Evolutionary conservation across 1,140 invertebrate genomes (phyloP).

Genomic region (Conus betulinus): DNA sequence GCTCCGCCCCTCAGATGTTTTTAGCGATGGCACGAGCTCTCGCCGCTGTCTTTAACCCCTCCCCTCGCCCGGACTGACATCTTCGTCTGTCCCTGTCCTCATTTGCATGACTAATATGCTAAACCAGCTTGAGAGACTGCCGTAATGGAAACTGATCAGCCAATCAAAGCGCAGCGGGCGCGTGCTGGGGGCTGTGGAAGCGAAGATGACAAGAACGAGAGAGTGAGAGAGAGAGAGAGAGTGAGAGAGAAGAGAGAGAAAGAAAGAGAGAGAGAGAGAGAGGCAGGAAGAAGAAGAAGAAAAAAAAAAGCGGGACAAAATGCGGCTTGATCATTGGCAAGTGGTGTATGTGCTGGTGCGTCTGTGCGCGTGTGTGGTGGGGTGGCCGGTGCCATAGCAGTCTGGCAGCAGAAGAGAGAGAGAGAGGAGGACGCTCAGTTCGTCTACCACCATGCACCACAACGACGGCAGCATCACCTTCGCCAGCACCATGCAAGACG

Average conservation of each 20-base stretch:
- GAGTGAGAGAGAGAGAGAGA: neutral
- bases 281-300: neutral
- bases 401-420: neutral
- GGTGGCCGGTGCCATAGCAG: neutral
- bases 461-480: neutral
- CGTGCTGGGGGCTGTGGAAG: conserved; percentile 11
- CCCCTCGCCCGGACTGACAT: neutral
- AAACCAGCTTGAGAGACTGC: conserved; percentile 17
- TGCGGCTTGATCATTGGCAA: conserved; percentile 29
- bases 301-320: neutral
- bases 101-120: conserved; percentile 31
- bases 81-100: neutral
- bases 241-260: neutral
- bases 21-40: neutral
- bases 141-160: conserved; percentile 21
- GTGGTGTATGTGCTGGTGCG: neutral
- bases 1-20: neutral
- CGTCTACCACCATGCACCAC: neutral
- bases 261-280: neutral
- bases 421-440: neutral
- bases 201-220: conserved; percentile 25
- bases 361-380: too few relatives aligned
- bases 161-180: conserved; percentile 21
- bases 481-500: conserved; percentile 23
- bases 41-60: neutral